phyloP scores from a whole-genome alignment of 2,888 invertebrate genomes.

The Lobophora halterata region DNA sequence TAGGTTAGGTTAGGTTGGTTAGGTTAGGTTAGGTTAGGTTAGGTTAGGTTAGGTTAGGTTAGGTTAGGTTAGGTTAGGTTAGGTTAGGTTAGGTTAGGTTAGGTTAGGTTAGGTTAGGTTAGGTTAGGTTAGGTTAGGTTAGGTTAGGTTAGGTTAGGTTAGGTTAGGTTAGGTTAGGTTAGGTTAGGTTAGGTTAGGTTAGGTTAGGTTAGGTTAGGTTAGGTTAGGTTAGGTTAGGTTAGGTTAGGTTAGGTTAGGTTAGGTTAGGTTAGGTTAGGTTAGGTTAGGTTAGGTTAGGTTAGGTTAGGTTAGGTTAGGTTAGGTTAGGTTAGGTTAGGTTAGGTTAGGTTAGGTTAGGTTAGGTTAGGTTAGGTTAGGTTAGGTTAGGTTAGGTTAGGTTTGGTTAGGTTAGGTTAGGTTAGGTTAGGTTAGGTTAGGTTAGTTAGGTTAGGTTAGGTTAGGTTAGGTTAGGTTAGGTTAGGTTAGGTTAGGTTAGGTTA shows the following conservation, averaged over 20 bases:
- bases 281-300: constrained; percentile 33
- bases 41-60: constrained; percentile 17
- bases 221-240: constrained; percentile 25
- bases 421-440: constrained; percentile 25
- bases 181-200: constrained; percentile 26
- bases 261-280: constrained; percentile 27
- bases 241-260: constrained; percentile 23
- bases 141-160: constrained; percentile 22
- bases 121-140: constrained; percentile 24
- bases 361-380: constrained; percentile 26
- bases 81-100: constrained; percentile 17
- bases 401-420: constrained; percentile 28
- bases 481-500: constrained; percentile 27
- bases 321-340: constrained; percentile 28
- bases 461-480: constrained; percentile 27
- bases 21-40: constrained; percentile 13
- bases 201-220: constrained; percentile 25
- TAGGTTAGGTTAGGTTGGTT: constrained; percentile 9
- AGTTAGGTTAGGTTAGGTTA: constrained; percentile 29
- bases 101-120: constrained; percentile 24
- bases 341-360: constrained; percentile 29
- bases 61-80: constrained; percentile 16
- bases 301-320: constrained; percentile 32
- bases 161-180: constrained; percentile 19
- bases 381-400: constrained; percentile 23